Base-by-base conservation (phyloP, 2,113 vertebrate species). In the Dissostichus mawsoni region DNA sequence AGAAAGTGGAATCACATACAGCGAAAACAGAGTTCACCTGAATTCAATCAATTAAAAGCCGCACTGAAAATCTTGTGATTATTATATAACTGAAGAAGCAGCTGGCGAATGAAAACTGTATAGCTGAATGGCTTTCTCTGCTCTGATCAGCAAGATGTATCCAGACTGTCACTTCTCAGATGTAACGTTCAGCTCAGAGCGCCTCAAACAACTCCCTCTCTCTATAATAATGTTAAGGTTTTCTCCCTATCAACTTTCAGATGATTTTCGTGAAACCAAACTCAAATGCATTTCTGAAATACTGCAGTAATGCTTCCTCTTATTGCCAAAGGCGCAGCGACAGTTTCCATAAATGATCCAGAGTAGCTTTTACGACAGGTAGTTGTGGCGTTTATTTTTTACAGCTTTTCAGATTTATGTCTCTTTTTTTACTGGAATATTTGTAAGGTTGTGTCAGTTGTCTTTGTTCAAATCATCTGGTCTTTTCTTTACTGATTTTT, bases 91-190 rank as follows among this genome's bases (percentile, higher is more conserved):
- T 3, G 8, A 45, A 63, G 62, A 76, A 59, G 48, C 63, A 74
- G 69, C 71, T 56, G 76, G 33, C 52, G 45, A 66, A 56, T 5
- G 5, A 50, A 67, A 62, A 67, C 55, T 33, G 44, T 55, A 55
- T 25, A 63, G 33, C 4, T 70, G 41, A 84, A 76, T 17, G 67
- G 82, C 78, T 73, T 66, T 78, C 85, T 80, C 71, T 61, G 65
- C 67, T 75, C 53, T 48, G 52, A 73, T 83, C 66, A 81, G 61
- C 48, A 44, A 76, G 67, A 84, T 69, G 45, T 55, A 77, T 86
- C 69, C 80, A 63, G 4, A 33, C 74, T 78, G 84, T 86, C 67
- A 75, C 55, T 8, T 80, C 69, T 78, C 33, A 86, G 80, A 92
- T 74, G 85, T 69, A 85, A 86, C 12, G 57, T 82, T 74, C 74